Evolutionary conservation across 2,113 vertebrate genomes (phyloP).

Genomic region (Otis tarda): DNA sequence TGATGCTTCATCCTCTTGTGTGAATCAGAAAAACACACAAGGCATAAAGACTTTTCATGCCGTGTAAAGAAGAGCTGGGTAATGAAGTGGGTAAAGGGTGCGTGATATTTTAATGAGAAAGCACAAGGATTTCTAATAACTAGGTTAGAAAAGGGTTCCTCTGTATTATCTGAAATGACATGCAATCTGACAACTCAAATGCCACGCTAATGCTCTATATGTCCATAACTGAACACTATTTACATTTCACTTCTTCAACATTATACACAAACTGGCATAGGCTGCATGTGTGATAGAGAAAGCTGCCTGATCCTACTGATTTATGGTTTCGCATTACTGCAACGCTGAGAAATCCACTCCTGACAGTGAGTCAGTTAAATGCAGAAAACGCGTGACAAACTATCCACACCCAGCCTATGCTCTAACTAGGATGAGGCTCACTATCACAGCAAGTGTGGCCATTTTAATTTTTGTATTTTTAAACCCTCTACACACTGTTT

Average conservation of each 20-base stretch:
- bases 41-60: not conserved
- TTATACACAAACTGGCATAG: not conserved
- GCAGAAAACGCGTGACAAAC: not conserved
- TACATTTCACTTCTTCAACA: not conserved
- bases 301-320: not conserved
- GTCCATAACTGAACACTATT: not conserved
- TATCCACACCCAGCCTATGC: not conserved
- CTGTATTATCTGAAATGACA: not conserved
- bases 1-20: not conserved
- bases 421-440: not conserved
- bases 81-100: slow-evolving; percentile 55
- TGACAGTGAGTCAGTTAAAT: not conserved
- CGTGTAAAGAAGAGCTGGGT: slow-evolving; percentile 33
- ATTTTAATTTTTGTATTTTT: not conserved
- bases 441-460: not conserved
- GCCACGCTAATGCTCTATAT: not conserved
- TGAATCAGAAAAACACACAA: not conserved
- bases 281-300: not conserved
- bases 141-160: not conserved
- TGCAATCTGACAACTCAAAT: not conserved
- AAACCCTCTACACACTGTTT: not conserved
- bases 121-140: slow-evolving; percentile 6
- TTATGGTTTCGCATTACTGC: not conserved
- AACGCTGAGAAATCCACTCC: not conserved
- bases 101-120: slow-evolving; percentile 13